These are phyloP conservation scores for Pollenia angustigena DNA, from an alignment of 2,888 invertebrate genomes.

Conservation along the genomic window DNA sequence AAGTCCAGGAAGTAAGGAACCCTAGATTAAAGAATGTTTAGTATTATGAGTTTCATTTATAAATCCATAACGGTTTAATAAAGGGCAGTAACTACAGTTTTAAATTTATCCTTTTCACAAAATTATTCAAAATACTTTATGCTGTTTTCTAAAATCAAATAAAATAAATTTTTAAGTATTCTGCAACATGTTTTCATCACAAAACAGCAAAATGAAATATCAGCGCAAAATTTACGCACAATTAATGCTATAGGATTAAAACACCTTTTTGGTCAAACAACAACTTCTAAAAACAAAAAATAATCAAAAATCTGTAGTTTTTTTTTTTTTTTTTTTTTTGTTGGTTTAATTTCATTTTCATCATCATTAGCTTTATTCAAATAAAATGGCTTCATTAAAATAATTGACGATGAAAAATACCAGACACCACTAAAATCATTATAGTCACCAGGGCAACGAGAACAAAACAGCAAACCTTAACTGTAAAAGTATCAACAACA, in stretches of 20 bases:
- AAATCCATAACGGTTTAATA: too few relatives aligned
- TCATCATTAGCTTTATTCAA: constrained; percentile 68
- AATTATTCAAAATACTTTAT: too few relatives aligned
- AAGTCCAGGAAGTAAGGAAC: too few relatives aligned
- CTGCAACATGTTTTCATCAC: too few relatives aligned
- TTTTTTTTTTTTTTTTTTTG: constrained; percentile 39
- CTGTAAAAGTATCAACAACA: not conserved
- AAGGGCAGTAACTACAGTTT: too few relatives aligned
- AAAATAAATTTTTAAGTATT: too few relatives aligned
- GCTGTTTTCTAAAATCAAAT: too few relatives aligned
- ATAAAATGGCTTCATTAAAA: constrained; percentile 73
- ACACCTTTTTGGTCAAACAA: not conserved
- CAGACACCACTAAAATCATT: constrained; percentile 73
- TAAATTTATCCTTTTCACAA: too few relatives aligned
- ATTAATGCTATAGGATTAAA: constrained; percentile 18
- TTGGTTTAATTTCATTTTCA: constrained; percentile 46
- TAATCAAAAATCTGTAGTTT: constrained; percentile 20
- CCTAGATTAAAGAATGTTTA: too few relatives aligned
- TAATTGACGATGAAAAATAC: constrained; percentile 71
- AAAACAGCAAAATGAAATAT: too few relatives aligned
- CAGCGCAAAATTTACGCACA: constrained; percentile 25
- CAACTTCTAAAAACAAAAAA: constrained; percentile 9
- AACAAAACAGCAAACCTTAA: constrained; percentile 2
- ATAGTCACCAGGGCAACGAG: constrained; percentile 64
- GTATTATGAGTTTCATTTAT: too few relatives aligned